Percentiles rank a stretch among this genome's conserved stretches.
Conservation (phyloP, 2,888 invertebrate species). For the Folsomia candida region DNA sequence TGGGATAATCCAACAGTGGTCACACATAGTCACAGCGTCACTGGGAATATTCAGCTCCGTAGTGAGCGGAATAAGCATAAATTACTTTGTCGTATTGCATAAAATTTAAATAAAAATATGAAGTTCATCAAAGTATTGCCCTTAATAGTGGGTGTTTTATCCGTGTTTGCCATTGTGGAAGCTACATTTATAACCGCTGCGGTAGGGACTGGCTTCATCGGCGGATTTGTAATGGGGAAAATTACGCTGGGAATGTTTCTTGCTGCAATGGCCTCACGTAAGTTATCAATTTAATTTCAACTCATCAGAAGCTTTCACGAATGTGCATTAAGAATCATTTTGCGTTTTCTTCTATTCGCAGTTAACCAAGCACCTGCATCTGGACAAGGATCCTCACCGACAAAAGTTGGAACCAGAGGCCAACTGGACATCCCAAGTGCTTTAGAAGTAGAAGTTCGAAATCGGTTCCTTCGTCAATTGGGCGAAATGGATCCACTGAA, state of each 20-base stretch:
- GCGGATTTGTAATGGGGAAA: conserved; percentile 36
- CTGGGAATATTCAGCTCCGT: too few species aligned
- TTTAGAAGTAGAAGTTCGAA: conserved; percentile 30
- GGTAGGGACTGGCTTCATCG: conserved; percentile 32
- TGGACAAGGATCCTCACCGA: not conserved
- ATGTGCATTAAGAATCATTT: not conserved
- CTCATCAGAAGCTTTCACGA: too few species aligned
- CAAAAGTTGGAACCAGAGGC: not conserved
- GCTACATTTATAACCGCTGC: conserved; percentile 28
- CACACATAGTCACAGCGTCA: too few species aligned
- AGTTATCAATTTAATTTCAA: not conserved
- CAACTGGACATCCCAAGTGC: conserved; percentile 18
- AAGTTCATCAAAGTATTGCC: too few species aligned
- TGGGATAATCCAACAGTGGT: too few species aligned
- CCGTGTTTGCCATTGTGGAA: not conserved
- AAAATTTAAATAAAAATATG: too few species aligned
- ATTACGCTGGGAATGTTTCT: conserved; percentile 25
- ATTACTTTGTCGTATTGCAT: too few species aligned
- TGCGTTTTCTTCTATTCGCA: not conserved
- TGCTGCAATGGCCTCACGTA: not conserved
- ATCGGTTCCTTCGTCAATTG: conserved; percentile 31
- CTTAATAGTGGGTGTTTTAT: too few species aligned
- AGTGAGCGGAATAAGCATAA: too few species aligned
- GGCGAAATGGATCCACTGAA: conserved; percentile 39
- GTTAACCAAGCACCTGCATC: not conserved